Conservation (phyloP, 2,797 vertebrate species). For the Vultur gryphus region DNA sequence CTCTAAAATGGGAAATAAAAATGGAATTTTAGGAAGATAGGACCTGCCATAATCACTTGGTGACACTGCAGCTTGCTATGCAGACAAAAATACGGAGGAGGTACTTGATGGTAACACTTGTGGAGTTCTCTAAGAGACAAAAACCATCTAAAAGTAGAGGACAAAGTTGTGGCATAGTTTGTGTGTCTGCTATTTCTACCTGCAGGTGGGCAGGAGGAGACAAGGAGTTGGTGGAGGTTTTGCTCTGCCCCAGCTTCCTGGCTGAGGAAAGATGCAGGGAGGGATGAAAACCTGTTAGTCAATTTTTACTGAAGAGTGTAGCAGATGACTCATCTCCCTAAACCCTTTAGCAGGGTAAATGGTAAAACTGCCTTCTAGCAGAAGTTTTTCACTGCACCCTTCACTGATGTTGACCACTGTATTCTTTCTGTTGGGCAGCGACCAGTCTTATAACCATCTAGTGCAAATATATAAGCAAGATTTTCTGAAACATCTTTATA, state of each 20-base stretch:
- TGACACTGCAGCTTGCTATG: background rate
- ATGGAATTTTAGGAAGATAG: background rate
- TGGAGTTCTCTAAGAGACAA: background rate
- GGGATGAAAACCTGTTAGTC: background rate
- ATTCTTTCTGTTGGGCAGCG: background rate
- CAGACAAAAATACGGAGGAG: background rate
- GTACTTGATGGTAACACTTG: background rate
- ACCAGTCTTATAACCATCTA: background rate
- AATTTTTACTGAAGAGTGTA: background rate
- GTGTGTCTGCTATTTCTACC: background rate
- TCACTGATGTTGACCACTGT: background rate
- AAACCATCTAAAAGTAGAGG: background rate
- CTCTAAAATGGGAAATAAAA: background rate
- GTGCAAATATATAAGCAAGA: background rate
- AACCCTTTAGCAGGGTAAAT: background rate
- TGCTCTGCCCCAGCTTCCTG: background rate
- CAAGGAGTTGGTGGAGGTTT: background rate
- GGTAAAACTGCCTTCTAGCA: background rate
- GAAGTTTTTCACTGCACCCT: background rate
- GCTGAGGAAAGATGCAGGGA: background rate
- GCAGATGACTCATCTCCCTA: background rate
- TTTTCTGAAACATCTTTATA: background rate
- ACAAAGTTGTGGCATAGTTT: background rate
- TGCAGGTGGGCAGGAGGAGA: background rate
- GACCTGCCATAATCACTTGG: background rate